Base-by-base conservation (phyloP, 2,113 vertebrate species). In the Spizaetus ornatus region DNA sequence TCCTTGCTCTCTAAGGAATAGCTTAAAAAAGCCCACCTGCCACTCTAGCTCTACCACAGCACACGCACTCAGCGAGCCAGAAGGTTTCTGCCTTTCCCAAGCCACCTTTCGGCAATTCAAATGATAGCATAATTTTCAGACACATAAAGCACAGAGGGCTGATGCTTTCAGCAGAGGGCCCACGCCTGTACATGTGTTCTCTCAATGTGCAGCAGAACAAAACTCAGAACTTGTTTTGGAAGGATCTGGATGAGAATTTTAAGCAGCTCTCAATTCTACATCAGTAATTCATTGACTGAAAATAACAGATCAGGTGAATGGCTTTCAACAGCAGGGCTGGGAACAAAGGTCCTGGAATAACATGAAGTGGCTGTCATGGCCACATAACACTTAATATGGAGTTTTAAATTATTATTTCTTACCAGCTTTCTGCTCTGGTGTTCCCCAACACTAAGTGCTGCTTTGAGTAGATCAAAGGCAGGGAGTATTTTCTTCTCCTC, bases 131-230 rank as follows among this genome's bases (percentile, higher is more conserved):
- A 8, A 23, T 42, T 34, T 85, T 38, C 85, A 71, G 70, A 76
- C 5, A 69, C 34, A 56, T 34, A 45, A 83, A 50, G 32, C 66
- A 80, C 31, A n/a, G 67, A 83, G 27, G 7, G 34, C 21, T 78
- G 63, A 69, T 53, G 31, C 17, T 73, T 77, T 40, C 40, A 69
- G 19, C 4, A 34, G 11, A 29, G 4, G 6, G 12, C 32, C 36
- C 47, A 50, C 0, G 0, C 4, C 34, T n/a, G 31, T 17, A 23
- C 1, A 0, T 2, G 3, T 23, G 40, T 38, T 55, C 29, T 45
- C 26, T 58, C 29, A 10, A 10, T 1, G 21, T 40, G 70, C 56
- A 67, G 52, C 52, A 65, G 13, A 29, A 53, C 27, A 53, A 31
- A 53, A 53, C 52, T 53, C 52, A 53, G 52, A 53, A 53, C 27